Evolutionary conservation across 2,113 vertebrate species (phyloP).

Genomic region (Sander vitreus): DNA sequence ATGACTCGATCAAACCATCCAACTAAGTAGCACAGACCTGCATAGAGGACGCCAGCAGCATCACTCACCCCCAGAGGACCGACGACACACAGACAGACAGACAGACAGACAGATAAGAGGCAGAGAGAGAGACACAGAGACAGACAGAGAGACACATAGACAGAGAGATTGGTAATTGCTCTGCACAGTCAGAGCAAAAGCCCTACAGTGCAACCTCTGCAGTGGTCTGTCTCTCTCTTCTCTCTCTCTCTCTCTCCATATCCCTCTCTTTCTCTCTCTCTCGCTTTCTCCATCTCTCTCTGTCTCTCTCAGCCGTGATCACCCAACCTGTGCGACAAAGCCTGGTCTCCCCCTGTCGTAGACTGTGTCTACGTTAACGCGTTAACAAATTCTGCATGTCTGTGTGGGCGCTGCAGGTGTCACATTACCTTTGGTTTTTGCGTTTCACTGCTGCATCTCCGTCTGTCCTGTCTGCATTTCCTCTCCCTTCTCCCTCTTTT

Average conservation of each 20-base stretch:
- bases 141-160: not conserved
- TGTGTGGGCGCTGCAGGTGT: constrained; percentile 32
- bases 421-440: constrained; percentile 35
- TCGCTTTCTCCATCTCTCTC: constrained; percentile 29
- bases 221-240: not conserved
- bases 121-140: not conserved
- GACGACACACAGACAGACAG: not conserved
- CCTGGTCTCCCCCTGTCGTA: constrained; percentile 40
- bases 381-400: not conserved
- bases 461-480: not conserved
- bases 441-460: not conserved
- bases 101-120: not conserved
- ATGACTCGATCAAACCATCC: not conserved
- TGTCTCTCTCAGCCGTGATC: constrained; percentile 3
- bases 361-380: constrained; percentile 4
- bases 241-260: constrained; percentile 14
- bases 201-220: constrained; percentile 41
- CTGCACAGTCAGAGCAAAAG: constrained; percentile 19
- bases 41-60: constrained; percentile 43
- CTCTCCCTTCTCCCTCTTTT: constrained; percentile 1
- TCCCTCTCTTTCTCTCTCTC: constrained; percentile 15
- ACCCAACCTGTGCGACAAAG: constrained; percentile 18
- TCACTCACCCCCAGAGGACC: constrained; percentile 23
- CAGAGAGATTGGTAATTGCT: not conserved
- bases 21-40: constrained; percentile 35